phyloP scores from a whole-genome alignment of 2,888 invertebrate genomes.

The Cataglyphis livida region DNA sequence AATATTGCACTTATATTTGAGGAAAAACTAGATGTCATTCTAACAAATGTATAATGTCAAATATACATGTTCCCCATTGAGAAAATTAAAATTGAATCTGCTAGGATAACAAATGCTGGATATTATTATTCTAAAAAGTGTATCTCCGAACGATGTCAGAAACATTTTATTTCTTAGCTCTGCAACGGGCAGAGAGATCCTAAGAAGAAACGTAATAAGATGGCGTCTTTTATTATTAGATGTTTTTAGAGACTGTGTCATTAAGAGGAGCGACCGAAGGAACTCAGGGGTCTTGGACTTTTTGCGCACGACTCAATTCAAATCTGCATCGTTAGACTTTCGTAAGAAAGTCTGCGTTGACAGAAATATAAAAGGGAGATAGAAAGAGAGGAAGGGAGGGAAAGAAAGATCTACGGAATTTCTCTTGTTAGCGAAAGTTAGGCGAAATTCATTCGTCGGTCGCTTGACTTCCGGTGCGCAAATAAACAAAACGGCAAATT shows the following conservation, averaged over 20 bases:
- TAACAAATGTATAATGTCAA: slow-evolving; percentile 8
- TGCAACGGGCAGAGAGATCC: not conserved
- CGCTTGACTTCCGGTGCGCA: slow-evolving; percentile 39
- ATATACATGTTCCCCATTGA: not conserved
- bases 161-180: slow-evolving; percentile 31
- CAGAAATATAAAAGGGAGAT: slow-evolving; percentile 8
- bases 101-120: not conserved
- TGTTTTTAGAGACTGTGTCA: slow-evolving; percentile 33
- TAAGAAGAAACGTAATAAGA: slow-evolving; percentile 26
- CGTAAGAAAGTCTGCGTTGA: slow-evolving; percentile 35
- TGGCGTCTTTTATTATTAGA: slow-evolving; percentile 24
- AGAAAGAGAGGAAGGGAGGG: slow-evolving; percentile 7
- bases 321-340: slow-evolving; percentile 32
- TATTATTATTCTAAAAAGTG: slow-evolving; percentile 9
- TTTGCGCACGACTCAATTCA: slow-evolving; percentile 26
- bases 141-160: not conserved
- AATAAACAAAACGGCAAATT: slow-evolving; percentile 47
- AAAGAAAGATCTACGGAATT: slow-evolving; percentile 24
- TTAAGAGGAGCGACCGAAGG: slow-evolving; percentile 24
- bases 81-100: slow-evolving; percentile 18
- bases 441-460: slow-evolving; percentile 36
- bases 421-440: slow-evolving; percentile 47
- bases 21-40: not conserved
- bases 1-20: not conserved
- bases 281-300: slow-evolving; percentile 8